Evolutionary conservation across 1,140 invertebrate genomes (phyloP), one percentile per base, ranked within the genome.

Genomic region (Chlorops oryzae): DNA sequence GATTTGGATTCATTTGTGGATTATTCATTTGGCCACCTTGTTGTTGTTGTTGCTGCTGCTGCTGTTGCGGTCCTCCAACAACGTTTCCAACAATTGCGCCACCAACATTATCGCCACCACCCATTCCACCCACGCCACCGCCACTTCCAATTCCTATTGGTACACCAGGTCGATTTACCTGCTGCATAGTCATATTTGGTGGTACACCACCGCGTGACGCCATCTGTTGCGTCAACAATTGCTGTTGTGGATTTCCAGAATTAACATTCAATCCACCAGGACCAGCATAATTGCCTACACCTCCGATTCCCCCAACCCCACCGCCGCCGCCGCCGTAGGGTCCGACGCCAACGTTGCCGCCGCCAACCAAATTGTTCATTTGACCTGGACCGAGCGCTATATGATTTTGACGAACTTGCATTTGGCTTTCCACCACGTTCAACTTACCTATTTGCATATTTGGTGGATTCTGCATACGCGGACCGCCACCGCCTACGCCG

Each of bases 171-270:
- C 71, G 56, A 50, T 64, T 72, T 12, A 63, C 65, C 43, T 77
- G 77, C 27, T 75, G 77, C 63, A 75, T 75, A 5, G 62, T 67
- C 59, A 71, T 75, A 52, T 63, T 71, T 37, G 65, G 68, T 40
- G 70, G 70, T 27, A 73, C 73, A 46, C 79, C 80, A 37, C 78
- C 80, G 38, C 79, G 77, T 4, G 80, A 79, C 27, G 80, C 61
- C 28, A 63, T 62, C 59, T 68, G 63, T 42, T 71, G 68, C 39
- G 59, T 60, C 10, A 68, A 47, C 17, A 67, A 48, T 51, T 67
- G 65, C 21, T 70, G 68, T 50, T 71, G 58, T 38, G 61, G 57
- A 52, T 59, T 63, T 39, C 59, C 57, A 20, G 52, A 28, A 27
- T 55, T 55, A 18, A 55, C 50, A 39, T 45, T 55, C 2, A 54